These are phyloP conservation scores for Dendroctonus ponderosae DNA, from an alignment of 1,140 invertebrate species.

Conservation along the genomic window DNA sequence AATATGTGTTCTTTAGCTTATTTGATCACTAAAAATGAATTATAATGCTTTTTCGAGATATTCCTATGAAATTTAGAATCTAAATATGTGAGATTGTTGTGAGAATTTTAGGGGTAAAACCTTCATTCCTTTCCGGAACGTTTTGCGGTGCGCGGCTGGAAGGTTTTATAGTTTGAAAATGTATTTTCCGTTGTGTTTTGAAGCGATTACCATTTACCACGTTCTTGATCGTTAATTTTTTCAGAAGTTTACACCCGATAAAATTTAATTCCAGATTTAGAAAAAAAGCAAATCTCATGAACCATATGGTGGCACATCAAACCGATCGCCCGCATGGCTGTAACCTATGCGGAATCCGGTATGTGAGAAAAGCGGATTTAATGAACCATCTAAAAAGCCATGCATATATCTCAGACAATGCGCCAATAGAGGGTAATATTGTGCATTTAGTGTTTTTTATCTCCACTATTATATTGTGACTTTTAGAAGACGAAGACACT, in stretches of 20 bases:
- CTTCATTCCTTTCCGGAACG: no score
- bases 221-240: no score
- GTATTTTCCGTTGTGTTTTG: no score
- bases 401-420: constrained; percentile 63
- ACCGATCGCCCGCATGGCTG: constrained; percentile 74
- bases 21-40: no score
- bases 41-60: no score
- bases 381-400: constrained; percentile 81
- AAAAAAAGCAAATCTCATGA: constrained; percentile 78
- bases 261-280: constrained; percentile 55
- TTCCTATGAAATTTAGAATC: no score
- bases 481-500: constrained; percentile 36
- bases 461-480: background rate
- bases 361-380: constrained; percentile 72
- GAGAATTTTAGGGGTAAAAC: background rate
- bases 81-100: background rate
- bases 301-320: constrained; percentile 81
- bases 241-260: no score
- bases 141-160: no score
- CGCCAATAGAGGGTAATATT: constrained; percentile 40
- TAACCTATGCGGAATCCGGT: constrained; percentile 74
- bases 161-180: no score
- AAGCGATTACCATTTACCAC: no score
- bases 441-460: background rate
- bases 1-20: no score